Conservation (phyloP, 2,888 invertebrate genomes). For the Malthinus flaveolus region DNA sequence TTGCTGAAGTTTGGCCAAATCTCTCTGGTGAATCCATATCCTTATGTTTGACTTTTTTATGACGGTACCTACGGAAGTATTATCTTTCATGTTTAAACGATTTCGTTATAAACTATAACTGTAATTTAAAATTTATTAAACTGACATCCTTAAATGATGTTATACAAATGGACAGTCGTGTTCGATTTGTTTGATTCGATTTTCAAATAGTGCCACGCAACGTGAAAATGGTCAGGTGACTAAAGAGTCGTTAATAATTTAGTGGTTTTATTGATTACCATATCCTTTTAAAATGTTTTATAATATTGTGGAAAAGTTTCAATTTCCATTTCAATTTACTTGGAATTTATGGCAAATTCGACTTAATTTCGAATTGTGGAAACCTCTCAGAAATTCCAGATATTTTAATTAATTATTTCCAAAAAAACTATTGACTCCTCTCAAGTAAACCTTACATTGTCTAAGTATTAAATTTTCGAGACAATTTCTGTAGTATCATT, state of each 20-base stretch:
- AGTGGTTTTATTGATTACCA: slow-evolving; percentile 45
- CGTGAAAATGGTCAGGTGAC: slow-evolving; percentile 46
- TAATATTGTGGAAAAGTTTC: background rate
- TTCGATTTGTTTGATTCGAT: slow-evolving; percentile 27
- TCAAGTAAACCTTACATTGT: too few relatives aligned
- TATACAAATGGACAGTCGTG: slow-evolving; percentile 19
- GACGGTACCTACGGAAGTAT: slow-evolving; percentile 64
- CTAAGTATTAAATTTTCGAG: too few relatives aligned
- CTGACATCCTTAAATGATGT: slow-evolving; percentile 21
- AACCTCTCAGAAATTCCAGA: too few relatives aligned
- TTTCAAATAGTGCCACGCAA: slow-evolving; percentile 28
- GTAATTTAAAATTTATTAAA: slow-evolving; percentile 2
- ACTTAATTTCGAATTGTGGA: too few relatives aligned
- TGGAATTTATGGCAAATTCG: too few relatives aligned
- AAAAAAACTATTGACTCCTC: too few relatives aligned
- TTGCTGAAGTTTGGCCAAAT: slow-evolving; percentile 82
- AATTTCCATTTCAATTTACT: too few relatives aligned
- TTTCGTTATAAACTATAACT: background rate
- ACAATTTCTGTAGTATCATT: too few relatives aligned
- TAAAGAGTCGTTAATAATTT: slow-evolving; percentile 48
- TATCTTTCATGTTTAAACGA: slow-evolving; percentile 22
- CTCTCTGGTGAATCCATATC: slow-evolving; percentile 94
- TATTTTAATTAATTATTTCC: too few relatives aligned
- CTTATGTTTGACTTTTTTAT: slow-evolving; percentile 80
- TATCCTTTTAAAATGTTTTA: slow-evolving; percentile 26